Base-by-base conservation (phyloP, 2,888 invertebrate species). In the Xestobium rufovillosum region DNA sequence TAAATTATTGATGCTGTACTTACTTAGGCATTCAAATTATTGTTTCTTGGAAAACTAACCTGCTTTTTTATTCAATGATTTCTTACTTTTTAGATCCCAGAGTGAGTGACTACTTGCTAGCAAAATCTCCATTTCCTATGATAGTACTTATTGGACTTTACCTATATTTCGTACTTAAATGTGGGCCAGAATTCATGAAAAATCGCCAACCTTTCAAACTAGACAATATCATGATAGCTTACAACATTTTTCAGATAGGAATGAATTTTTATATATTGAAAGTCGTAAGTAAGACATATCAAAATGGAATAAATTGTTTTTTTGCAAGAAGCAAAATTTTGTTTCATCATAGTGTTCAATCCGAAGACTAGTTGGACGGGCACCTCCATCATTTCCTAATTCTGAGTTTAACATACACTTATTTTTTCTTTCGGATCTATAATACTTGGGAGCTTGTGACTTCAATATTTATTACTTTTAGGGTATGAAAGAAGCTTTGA, bases 151-250 rank as follows among this genome's bases (percentile, higher is more conserved):
- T 86, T 39, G 68, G 70, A 10, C 65, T 77, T 26, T 87, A 86
- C 56, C 64, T 83, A 25, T 81, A 80, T 61, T 83, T 85, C 60
- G 78, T 83, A 1, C 53, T 78, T 9, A 78, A 74, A 48, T 80
- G 83, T 73, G 92, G 94, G 1, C 94, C 94, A 1, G 72, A 74
- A 41, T 80, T 83, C 51, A 96, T 96, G 95, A 77, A 80, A 48
- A 76, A 89, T 60, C 74, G 88, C 50, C 81, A 88, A 58, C 87
- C 95, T 0, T 84, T 80, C 59, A 78, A 88, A 51, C 62, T 95
- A 17, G 80, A 85, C 53, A 79, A 78, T 49, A 72, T 83, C 1
- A 68, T 95, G 51, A 72, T 94, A 31, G 62, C 85, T 3, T 95
- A 95, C 67, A 95, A 95, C 66, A 80, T 88, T 45, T 55, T 87